Percentiles rank a stretch among this genome's conserved stretches.
Evolutionary conservation across 2,888 invertebrate species (phyloP).

Genomic region (Eustalomyia histrio): DNA sequence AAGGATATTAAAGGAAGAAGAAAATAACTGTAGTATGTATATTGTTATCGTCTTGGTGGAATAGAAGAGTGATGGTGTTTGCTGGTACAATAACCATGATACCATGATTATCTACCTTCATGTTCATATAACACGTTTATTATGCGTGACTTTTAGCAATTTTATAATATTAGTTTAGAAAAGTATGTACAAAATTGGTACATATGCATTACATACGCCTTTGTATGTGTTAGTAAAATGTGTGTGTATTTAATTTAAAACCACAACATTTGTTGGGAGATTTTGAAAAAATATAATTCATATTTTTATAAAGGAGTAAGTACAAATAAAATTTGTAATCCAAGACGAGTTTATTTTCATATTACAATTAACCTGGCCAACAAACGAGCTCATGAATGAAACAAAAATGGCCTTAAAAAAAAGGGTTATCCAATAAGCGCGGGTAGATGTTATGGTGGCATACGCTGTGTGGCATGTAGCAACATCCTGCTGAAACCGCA

Average conservation of each 20-base stretch:
- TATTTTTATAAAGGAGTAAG: not conserved
- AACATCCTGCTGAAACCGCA: too few relatives aligned
- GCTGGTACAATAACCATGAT: not conserved
- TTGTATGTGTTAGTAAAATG: too few relatives aligned
- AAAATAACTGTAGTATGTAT: not conserved
- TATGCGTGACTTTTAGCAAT: slow-evolving; percentile 61
- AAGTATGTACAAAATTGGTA: not conserved
- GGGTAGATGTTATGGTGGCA: too few relatives aligned
- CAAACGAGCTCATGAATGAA: too few relatives aligned
- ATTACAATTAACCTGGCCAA: too few relatives aligned
- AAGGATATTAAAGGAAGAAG: not conserved
- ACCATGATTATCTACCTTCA: slow-evolving; percentile 16
- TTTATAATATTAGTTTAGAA: slow-evolving; percentile 42
- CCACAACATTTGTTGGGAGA: slow-evolving; percentile 24
- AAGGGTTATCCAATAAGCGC: too few relatives aligned
- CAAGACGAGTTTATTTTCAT: not conserved
- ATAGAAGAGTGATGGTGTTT: not conserved
- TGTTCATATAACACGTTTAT: slow-evolving; percentile 47
- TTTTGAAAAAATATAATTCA: slow-evolving; percentile 21
- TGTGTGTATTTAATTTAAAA: not conserved
- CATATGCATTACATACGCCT: not conserved
- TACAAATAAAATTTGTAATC: not conserved
- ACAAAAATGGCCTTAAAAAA: too few relatives aligned
- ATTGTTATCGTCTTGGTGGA: not conserved
- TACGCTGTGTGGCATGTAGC: too few relatives aligned